These are phyloP conservation scores for Metallyticus violacea DNA, from an alignment of 2,888 invertebrate genomes.

Conservation along the genomic window DNA sequence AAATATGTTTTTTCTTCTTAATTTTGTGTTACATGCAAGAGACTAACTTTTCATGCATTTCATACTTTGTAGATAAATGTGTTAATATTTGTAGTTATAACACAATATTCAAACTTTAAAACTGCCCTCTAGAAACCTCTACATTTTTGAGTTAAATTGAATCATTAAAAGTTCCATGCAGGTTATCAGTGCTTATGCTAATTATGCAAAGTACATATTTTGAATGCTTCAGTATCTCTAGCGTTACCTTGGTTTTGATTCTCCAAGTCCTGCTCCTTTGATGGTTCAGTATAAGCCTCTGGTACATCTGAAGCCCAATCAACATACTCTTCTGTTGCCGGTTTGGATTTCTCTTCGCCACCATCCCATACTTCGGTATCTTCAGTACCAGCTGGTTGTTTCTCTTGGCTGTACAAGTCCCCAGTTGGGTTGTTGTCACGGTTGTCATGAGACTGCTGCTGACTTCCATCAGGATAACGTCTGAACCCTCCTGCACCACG, in stretches of 20 bases:
- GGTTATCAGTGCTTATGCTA: too few relatives aligned
- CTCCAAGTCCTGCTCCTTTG: background rate
- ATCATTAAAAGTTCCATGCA: too few relatives aligned
- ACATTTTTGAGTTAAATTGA: too few relatives aligned
- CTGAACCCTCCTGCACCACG: background rate
- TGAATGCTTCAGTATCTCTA: too few relatives aligned
- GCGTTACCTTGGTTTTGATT: background rate
- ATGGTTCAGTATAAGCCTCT: background rate
- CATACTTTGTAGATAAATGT: too few relatives aligned
- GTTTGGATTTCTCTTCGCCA: background rate
- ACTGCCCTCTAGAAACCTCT: too few relatives aligned
- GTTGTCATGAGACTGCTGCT: background rate
- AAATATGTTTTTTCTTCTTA: too few relatives aligned
- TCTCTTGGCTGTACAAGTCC: background rate
- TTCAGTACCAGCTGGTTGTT: background rate
- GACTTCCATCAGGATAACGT: background rate
- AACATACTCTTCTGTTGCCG: background rate
- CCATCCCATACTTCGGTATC: background rate
- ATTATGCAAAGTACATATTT: too few relatives aligned
- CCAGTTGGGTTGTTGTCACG: background rate
- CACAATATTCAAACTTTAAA: too few relatives aligned
- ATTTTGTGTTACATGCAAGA: too few relatives aligned
- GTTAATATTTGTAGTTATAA: too few relatives aligned
- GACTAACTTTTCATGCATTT: too few relatives aligned
- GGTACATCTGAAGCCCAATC: background rate